phyloP scores from a whole-genome alignment of 2,888 invertebrate genomes.

The Helicoverpa assulta region DNA sequence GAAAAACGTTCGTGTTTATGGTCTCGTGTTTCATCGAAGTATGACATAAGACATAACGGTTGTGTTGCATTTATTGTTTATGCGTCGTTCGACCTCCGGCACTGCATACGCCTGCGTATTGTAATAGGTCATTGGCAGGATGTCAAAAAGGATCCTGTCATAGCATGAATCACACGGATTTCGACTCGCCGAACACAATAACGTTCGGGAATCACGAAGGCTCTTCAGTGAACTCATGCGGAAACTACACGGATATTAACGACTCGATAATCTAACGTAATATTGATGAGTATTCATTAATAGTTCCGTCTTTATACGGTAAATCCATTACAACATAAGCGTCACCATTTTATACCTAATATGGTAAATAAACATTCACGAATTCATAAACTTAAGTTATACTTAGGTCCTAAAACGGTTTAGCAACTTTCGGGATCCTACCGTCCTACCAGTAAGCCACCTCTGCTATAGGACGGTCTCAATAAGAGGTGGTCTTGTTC shows the following conservation, averaged over 20 bases:
- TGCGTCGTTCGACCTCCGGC: conserved; percentile 60
- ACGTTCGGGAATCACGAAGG: conserved; percentile 38
- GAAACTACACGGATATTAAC: conserved; percentile 64
- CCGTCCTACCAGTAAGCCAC: no score
- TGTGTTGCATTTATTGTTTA: conserved; percentile 65
- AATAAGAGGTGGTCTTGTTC: no score
- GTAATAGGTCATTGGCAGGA: conserved; percentile 88
- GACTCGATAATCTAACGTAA: conserved; percentile 66
- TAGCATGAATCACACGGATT: conserved; percentile 65
- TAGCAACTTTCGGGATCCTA: no score
- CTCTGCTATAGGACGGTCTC: no score
- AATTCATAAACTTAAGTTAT: background rate
- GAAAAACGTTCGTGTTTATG: conserved; percentile 36
- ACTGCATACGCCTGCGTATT: conserved; percentile 64
- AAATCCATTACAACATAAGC: background rate
- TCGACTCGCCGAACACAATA: conserved; percentile 46
- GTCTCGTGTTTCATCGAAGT: conserved; percentile 58
- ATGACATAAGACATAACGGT: conserved; percentile 62
- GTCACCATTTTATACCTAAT: background rate
- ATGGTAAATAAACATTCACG: background rate
- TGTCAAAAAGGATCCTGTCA: conserved; percentile 71
- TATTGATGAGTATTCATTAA: conserved; percentile 33
- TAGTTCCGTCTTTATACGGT: conserved; percentile 44
- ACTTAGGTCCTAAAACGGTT: no score
- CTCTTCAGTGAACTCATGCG: conserved; percentile 67